Evolutionary conservation across 2,888 invertebrate species (phyloP).

Genomic region (Heliconius erato): DNA sequence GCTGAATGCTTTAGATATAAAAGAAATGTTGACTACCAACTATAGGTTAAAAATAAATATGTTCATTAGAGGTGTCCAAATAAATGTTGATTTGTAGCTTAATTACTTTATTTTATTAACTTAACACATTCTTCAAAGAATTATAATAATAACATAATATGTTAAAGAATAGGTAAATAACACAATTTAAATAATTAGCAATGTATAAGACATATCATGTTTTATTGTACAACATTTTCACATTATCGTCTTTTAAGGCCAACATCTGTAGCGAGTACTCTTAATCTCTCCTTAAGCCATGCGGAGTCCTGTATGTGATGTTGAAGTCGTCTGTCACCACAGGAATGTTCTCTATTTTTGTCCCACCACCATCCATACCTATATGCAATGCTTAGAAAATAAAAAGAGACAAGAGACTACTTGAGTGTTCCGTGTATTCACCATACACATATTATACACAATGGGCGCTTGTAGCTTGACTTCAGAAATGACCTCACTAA

Average conservation of each 20-base stretch:
- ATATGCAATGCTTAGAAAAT: constrained; percentile 35
- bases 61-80: too few relatives aligned
- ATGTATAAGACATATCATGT: not conserved
- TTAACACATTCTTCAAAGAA: too few relatives aligned
- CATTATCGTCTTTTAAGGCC: constrained; percentile 57
- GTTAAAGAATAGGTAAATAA: not conserved
- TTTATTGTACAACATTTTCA: not conserved
- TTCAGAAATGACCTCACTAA: too few relatives aligned
- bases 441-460: too few relatives aligned
- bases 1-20: too few relatives aligned
- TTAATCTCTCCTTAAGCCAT: constrained; percentile 75
- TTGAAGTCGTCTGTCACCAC: constrained; percentile 62
- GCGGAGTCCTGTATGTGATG: constrained; percentile 80
- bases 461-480: too few relatives aligned
- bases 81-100: too few relatives aligned
- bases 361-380: constrained; percentile 78
- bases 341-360: not conserved
- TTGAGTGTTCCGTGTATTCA: not conserved
- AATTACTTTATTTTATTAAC: too few relatives aligned
- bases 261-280: constrained; percentile 69
- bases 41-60: too few relatives aligned
- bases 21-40: too few relatives aligned
- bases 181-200: not conserved
- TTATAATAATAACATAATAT: not conserved
- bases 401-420: not conserved